These are phyloP conservation scores for Hyles vespertilio DNA, from an alignment of 1,140 invertebrate genomes.

Conservation along the genomic window DNA sequence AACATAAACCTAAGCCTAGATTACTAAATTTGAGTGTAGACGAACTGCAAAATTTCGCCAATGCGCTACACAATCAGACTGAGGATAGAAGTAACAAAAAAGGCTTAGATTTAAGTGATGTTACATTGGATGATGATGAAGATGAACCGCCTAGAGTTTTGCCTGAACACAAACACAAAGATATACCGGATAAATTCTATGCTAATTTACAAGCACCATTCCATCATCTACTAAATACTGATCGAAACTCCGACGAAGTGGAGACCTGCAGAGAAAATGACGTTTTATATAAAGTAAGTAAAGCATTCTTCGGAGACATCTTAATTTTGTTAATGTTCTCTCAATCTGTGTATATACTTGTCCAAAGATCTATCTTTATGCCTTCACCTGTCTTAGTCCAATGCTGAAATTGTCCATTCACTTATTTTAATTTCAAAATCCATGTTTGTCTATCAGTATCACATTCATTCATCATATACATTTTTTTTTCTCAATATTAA, in stretches of 20 bases:
- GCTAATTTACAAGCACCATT: conserved; percentile 60
- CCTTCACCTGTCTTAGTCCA: too few relatives aligned
- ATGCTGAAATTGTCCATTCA: too few relatives aligned
- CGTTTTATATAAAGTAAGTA: conserved; percentile 57
- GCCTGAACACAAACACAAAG: conserved; percentile 38
- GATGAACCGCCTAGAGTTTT: conserved; percentile 45
- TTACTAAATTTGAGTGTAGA: conserved; percentile 60
- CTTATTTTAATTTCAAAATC: too few relatives aligned
- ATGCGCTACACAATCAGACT: conserved; percentile 59
- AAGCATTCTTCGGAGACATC: too few relatives aligned
- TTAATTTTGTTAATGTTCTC: too few relatives aligned
- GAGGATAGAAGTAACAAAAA: conserved; percentile 37
- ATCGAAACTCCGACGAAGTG: conserved; percentile 47
- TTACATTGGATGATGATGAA: conserved; percentile 59
- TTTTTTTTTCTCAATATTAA: too few relatives aligned
- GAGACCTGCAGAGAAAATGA: conserved; percentile 59
- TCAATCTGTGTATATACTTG: too few relatives aligned
- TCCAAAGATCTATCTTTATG: too few relatives aligned
- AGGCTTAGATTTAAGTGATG: conserved; percentile 58
- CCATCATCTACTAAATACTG: conserved; percentile 37
- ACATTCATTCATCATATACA: too few relatives aligned
- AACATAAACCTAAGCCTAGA: conserved; percentile 51
- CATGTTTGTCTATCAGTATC: too few relatives aligned
- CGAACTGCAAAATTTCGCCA: conserved; percentile 62
- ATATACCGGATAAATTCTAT: conserved; percentile 62